Evolutionary conservation across 2,888 invertebrate genomes (phyloP), one percentile per base, ranked within the genome.

Genomic region (Drosophila acutilabella): DNA sequence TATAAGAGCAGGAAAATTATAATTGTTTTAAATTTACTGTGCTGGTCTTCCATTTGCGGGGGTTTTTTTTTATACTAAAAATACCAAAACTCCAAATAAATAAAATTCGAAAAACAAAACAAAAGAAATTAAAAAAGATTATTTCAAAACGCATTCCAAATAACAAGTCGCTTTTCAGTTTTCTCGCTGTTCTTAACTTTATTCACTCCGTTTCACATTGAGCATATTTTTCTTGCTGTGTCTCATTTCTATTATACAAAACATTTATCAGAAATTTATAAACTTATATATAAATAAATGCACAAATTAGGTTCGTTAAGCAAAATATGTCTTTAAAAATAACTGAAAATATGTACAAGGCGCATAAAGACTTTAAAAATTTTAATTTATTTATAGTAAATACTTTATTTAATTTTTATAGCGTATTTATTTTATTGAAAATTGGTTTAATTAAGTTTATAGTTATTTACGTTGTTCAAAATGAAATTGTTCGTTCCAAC

Each of bases 11-110:
- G 44, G 58, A 65, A 68, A 57, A 61, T 14, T 45, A 67, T 50
- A 26, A 77, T 36, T 68, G 64, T 47, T 61, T 48, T 36, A 11
- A 59, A 47, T 60, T 57, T 41, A 59, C 59, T 73, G 54, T 70
- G 67, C 51, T 80, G 71, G 75, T 83, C 74, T 74, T 84, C 87
- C 81, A 84, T 81, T 86, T 87, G 78, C 80, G 79, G 71, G 71
- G 75, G 80, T 71, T 78, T 72, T 69, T 69, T 53, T 60, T 40
- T n/a, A 16, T 53, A 16, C 2, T 48, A 36, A 58, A 1, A 16
- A 59, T 40, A 45, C 16, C 51, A n/a, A 38, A 18, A 42, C 38
- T 36, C 23, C 45, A 42, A 14, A 20, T 33, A 53, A 20, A 30
- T 14, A 5, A n/a, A 14, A 14, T 44, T 23, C n/a, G 20, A 26